phyloP scores from a whole-genome alignment of 35 echinoderm and acorn worm genomes.

The Hemicentrotus pulcherrimus region DNA sequence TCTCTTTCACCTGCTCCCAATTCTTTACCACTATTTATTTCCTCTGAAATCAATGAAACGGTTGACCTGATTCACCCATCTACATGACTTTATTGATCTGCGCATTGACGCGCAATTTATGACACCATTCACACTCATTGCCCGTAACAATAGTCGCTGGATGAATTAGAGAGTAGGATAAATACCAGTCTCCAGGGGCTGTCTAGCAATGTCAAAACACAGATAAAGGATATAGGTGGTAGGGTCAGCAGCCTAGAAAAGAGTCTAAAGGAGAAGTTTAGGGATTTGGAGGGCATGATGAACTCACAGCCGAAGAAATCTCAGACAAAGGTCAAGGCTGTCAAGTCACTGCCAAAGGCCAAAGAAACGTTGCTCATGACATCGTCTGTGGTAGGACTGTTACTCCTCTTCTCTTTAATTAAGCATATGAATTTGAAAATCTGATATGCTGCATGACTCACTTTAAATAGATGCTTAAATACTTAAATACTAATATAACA shows the following conservation, averaged over 20 bases:
- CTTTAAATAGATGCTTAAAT: neutral
- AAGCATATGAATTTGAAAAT: neutral
- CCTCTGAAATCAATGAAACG: neutral
- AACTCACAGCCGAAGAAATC: neutral
- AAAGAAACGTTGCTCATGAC: neutral
- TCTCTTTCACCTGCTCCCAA: neutral
- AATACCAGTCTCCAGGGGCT: neutral
- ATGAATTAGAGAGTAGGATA: neutral
- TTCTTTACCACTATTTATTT: neutral
- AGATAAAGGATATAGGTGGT: neutral
- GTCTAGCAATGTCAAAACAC: neutral
- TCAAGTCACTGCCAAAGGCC: neutral
- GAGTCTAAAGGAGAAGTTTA: conserved; percentile 35
- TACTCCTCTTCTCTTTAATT: neutral
- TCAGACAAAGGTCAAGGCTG: neutral
- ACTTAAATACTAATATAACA: no score
- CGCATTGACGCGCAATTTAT: neutral
- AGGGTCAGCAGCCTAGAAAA: conserved; percentile 49
- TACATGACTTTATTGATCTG: neutral
- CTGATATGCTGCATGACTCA: neutral
- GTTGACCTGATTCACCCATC: neutral
- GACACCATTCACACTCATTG: neutral
- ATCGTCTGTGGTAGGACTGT: conserved; percentile 28
- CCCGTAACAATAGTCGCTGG: neutral
- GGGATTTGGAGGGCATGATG: conserved; percentile 23